Conservation (phyloP, 2,888 invertebrate genomes). For the Trichogramma evanescens region DNA sequence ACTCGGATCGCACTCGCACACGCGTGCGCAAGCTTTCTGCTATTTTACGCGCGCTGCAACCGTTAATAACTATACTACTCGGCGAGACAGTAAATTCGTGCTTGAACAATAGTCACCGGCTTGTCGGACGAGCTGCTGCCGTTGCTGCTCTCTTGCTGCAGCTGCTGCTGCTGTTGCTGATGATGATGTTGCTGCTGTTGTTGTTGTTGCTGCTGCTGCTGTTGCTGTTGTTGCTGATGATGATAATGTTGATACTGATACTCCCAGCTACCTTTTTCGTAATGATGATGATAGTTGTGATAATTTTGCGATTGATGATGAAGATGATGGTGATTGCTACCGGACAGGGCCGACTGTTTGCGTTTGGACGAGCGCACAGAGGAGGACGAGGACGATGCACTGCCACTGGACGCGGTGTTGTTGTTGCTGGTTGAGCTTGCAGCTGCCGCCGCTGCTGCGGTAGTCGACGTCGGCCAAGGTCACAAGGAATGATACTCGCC, state of each 20-base stretch:
- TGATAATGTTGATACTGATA: not conserved
- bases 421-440: not conserved
- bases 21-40: too few relatives aligned
- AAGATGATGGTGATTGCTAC: not conserved
- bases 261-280: not conserved
- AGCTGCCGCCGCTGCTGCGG: conserved; percentile 2
- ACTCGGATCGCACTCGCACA: too few relatives aligned
- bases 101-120: conserved; percentile 23
- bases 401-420: not conserved
- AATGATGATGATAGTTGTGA: not conserved
- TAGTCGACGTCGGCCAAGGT: conserved; percentile 39
- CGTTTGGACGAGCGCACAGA: not conserved
- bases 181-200: conserved; percentile 9
- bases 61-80: conserved; percentile 7
- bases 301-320: not conserved
- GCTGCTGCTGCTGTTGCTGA: conserved; percentile 17
- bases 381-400: conserved; percentile 2
- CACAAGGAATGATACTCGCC: conserved; percentile 47
- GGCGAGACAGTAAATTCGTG: conserved; percentile 21
- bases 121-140: not conserved
- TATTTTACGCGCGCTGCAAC: too few relatives aligned
- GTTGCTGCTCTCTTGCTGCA: conserved; percentile 12
- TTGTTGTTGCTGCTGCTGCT: conserved; percentile 1
- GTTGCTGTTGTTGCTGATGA: not conserved
- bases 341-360: not conserved